phyloP scores from a whole-genome alignment of 1,140 invertebrate genomes.

The Achroia grisella region DNA sequence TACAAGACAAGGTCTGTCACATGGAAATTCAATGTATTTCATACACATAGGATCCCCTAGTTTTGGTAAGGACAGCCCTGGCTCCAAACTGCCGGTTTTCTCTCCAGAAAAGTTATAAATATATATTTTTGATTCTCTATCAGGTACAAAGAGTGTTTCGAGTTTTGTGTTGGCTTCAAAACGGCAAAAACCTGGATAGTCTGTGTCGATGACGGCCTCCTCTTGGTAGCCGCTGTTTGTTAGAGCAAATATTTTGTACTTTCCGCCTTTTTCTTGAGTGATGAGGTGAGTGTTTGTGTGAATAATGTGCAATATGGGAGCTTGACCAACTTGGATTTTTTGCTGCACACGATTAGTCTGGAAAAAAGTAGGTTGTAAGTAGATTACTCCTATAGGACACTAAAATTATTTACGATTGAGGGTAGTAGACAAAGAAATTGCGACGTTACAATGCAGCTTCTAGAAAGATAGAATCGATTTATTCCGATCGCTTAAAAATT shows the following conservation, averaged over 20 bases:
- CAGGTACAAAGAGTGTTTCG: slow-evolving; percentile 78
- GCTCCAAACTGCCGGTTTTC: slow-evolving; percentile 62
- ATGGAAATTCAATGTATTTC: slow-evolving; percentile 73
- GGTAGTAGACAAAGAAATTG: slow-evolving; percentile 56
- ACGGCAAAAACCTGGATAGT: slow-evolving; percentile 80
- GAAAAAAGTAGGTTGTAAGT: slow-evolving; percentile 15
- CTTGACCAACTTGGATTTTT: slow-evolving; percentile 74
- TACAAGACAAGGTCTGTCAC: slow-evolving; percentile 72
- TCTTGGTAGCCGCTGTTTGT: slow-evolving; percentile 76
- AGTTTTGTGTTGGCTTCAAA: slow-evolving; percentile 76
- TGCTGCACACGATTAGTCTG: slow-evolving; percentile 77
- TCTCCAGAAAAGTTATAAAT: slow-evolving; percentile 75
- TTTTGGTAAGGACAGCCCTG: slow-evolving; percentile 44
- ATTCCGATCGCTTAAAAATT: too few species aligned
- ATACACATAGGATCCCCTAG: slow-evolving; percentile 78
- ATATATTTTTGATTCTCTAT: slow-evolving; percentile 77
- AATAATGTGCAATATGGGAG: slow-evolving; percentile 74
- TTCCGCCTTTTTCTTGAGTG: slow-evolving; percentile 81
- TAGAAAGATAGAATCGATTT: too few species aligned
- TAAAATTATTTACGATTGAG: too few species aligned
- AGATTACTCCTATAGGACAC: too few species aligned
- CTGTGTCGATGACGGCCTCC: slow-evolving; percentile 71
- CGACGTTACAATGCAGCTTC: too few species aligned
- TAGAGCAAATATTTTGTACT: slow-evolving; percentile 78
- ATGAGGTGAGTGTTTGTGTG: slow-evolving; percentile 74